Percentiles rank a stretch among this genome's conserved stretches.
phyloP scores from a whole-genome alignment of 2,797 vertebrate species.

The Hapalemur alaotrensis region DNA sequence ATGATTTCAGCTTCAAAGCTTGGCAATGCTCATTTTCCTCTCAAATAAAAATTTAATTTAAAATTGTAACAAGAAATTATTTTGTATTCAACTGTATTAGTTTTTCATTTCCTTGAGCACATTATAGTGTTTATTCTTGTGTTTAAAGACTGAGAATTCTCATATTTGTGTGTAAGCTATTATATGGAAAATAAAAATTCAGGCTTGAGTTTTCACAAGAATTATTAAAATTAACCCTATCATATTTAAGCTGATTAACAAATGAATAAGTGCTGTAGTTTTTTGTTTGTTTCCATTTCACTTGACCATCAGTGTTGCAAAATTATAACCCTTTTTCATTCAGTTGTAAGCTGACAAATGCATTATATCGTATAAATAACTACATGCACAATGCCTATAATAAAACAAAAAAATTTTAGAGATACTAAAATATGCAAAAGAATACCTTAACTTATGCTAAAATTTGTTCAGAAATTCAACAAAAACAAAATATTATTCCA shows the following conservation, averaged over 20 bases:
- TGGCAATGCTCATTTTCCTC: neutral
- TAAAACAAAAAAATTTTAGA: neutral
- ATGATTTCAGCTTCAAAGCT: neutral
- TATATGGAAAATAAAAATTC: conserved; percentile 14
- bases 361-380: neutral
- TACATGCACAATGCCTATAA: neutral
- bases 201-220: neutral
- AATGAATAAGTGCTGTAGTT: neutral
- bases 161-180: neutral
- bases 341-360: neutral
- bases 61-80: neutral
- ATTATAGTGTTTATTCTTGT: neutral
- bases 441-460: conserved; percentile 9
- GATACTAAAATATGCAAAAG: neutral
- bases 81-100: neutral
- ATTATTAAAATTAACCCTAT: neutral
- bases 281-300: neutral
- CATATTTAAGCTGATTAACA: neutral
- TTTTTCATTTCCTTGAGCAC: neutral
- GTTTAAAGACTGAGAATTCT: neutral
- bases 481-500: conserved; percentile 49
- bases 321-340: neutral
- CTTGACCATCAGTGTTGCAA: neutral
- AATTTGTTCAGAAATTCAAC: conserved; percentile 50
- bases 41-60: neutral